phyloP scores from a whole-genome alignment of 1,140 invertebrate genomes.

The Drosophila guanche region DNA sequence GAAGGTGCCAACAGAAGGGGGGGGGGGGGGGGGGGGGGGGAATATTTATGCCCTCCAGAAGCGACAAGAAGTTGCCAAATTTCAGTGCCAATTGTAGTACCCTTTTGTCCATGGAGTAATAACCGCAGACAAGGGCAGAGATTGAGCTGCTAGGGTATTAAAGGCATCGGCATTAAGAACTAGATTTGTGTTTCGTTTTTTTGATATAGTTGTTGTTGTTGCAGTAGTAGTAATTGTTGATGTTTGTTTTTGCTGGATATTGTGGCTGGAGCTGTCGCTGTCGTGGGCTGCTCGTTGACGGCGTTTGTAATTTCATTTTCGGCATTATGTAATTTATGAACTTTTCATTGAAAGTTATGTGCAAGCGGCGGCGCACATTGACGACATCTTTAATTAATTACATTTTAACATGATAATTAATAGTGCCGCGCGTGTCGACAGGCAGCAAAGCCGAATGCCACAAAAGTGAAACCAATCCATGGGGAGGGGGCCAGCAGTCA shows the following conservation, averaged over 20 bases:
- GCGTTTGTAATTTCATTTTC: conserved; percentile 80
- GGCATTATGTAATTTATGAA: conserved; percentile 82
- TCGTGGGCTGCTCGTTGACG: conserved; percentile 54
- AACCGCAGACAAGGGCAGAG: too few species aligned
- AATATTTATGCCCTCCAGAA: too few species aligned
- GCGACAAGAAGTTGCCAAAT: too few species aligned
- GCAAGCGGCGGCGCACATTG: conserved; percentile 47
- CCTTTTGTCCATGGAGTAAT: too few species aligned
- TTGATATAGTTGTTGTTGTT: too few species aligned
- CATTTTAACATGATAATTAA: conserved; percentile 82
- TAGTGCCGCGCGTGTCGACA: conserved; percentile 64
- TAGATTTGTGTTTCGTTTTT: too few species aligned
- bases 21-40: too few species aligned
- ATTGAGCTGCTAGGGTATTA: too few species aligned
- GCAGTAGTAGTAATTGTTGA: neutral
- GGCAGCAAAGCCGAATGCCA: conserved; percentile 26
- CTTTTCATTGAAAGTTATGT: conserved; percentile 82
- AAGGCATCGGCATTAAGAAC: too few species aligned
- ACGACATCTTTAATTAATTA: conserved; percentile 82
- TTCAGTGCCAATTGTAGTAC: too few species aligned
- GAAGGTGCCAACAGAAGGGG: too few species aligned
- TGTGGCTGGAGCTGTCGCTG: conserved; percentile 30
- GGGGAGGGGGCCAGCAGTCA: conserved; percentile 12
- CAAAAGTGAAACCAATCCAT: conserved; percentile 53
- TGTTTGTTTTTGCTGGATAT: conserved; percentile 20